These are phyloP conservation scores for Brachionichthys hirsutus DNA, from an alignment of 2,113 vertebrate species.

Conservation along the genomic window DNA sequence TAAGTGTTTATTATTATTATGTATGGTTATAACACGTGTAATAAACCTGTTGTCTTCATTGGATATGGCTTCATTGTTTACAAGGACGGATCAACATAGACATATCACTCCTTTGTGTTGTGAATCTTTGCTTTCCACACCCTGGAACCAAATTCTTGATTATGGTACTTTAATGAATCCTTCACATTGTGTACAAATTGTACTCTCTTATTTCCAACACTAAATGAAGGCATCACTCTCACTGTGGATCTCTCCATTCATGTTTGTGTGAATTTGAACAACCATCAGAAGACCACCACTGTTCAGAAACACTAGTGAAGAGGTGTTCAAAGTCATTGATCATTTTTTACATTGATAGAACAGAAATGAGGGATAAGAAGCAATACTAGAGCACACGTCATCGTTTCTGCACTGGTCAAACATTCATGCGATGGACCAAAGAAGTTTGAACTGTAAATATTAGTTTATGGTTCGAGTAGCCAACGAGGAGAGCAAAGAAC, in stretches of 20 bases:
- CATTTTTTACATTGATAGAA: neutral
- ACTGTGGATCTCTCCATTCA: neutral
- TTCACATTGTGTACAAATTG: neutral
- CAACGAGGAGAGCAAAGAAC: conserved; percentile 12
- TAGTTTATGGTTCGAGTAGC: conserved; percentile 26
- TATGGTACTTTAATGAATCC: neutral
- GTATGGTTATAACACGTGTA: too few species aligned
- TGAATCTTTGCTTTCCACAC: neutral
- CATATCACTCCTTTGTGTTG: neutral
- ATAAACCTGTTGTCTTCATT: too few species aligned
- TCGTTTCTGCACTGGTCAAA: conserved; percentile 22
- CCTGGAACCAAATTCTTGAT: conserved; percentile 5
- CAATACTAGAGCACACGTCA: neutral
- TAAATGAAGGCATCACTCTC: conserved; percentile 18
- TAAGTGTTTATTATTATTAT: too few species aligned
- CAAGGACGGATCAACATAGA: neutral
- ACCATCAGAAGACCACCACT: neutral
- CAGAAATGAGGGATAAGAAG: conserved; percentile 9
- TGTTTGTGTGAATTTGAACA: neutral
- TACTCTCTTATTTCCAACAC: neutral
- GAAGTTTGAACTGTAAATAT: conserved; percentile 51
- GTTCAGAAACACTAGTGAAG: neutral
- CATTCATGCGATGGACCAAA: conserved; percentile 7
- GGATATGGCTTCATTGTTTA: too few species aligned
- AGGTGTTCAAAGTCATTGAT: conserved; percentile 1